These are phyloP conservation scores for Ernsta delagoae DNA, from an alignment of 2,888 invertebrate species.

Conservation along the genomic window DNA sequence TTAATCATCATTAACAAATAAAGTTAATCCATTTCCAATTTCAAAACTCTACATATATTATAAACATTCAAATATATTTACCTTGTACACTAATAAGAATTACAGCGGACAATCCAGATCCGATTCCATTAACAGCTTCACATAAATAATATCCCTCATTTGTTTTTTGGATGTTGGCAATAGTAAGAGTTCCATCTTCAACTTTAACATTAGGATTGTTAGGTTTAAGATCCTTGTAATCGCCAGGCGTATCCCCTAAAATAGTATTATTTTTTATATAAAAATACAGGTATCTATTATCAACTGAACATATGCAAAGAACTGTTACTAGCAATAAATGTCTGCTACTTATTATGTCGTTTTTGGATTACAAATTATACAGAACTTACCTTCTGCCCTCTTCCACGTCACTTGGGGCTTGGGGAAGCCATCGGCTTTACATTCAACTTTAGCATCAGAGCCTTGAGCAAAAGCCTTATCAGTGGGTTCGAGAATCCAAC, in stretches of 20 bases:
- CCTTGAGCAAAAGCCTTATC: constrained; percentile 98
- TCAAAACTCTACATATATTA: too few relatives aligned
- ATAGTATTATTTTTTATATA: constrained; percentile 29
- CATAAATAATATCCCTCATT: constrained; percentile 98
- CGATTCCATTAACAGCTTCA: constrained; percentile 98
- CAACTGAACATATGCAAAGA: too few relatives aligned
- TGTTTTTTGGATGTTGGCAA: constrained; percentile 95
- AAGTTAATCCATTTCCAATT: too few relatives aligned
- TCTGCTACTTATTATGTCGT: too few relatives aligned
- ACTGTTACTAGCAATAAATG: too few relatives aligned
- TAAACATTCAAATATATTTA: constrained; percentile 58
- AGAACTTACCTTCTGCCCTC: constrained; percentile 92
- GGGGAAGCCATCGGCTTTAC: constrained; percentile 98
- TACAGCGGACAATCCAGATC: constrained; percentile 97
- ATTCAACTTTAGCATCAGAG: constrained; percentile 96
- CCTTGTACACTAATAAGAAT: constrained; percentile 97
- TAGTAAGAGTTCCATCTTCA: constrained; percentile 96
- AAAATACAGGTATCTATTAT: too few relatives aligned
- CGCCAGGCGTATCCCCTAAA: constrained; percentile 94
- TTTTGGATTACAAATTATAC: not conserved
- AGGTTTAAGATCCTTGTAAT: constrained; percentile 96
- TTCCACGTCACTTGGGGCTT: constrained; percentile 98
- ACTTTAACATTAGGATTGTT: constrained; percentile 96
- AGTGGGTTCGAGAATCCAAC: constrained; percentile 97
- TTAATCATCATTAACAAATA: too few relatives aligned